A percentile compares a stretch with the other conserved stretches of the same genome.
Conservation (phyloP, 2,888 invertebrate species). For the Eutolmus rufibarbis region DNA sequence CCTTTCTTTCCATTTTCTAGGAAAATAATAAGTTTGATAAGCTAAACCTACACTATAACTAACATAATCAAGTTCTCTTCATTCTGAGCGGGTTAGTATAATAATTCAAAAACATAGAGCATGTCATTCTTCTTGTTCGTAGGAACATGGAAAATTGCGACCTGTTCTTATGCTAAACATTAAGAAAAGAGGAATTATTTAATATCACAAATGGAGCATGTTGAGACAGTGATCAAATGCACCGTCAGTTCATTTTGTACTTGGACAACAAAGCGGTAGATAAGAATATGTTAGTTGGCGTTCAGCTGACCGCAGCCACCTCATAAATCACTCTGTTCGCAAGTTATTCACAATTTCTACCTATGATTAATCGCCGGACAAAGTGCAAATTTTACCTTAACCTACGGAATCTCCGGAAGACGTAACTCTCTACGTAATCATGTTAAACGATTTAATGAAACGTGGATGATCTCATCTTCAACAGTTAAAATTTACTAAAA, state of each 20-base stretch:
- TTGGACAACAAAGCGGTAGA: neutral
- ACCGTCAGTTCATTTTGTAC: neutral
- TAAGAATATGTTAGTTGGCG: neutral
- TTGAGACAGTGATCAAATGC: neutral
- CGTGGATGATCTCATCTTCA: neutral
- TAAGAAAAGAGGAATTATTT: neutral
- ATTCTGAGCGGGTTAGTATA: neutral
- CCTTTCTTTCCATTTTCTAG: neutral
- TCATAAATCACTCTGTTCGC: neutral
- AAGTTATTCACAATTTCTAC: conserved; percentile 11
- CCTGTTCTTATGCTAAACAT: neutral
- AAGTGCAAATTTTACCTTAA: conserved; percentile 6
- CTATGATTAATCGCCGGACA: conserved; percentile 8
- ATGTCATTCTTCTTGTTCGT: neutral
- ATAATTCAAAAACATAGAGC: neutral
- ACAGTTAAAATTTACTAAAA: neutral
- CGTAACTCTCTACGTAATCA: neutral
- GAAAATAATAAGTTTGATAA: neutral
- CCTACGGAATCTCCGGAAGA: neutral
- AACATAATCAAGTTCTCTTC: neutral
- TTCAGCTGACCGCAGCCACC: conserved; percentile 2
- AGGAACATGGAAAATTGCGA: conserved; percentile 3
- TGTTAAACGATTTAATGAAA: neutral
- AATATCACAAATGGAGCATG: conserved; percentile 13
- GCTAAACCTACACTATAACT: neutral